Evolutionary conservation across 2,113 vertebrate genomes (phyloP).

Genomic region (Polyodon spathula): DNA sequence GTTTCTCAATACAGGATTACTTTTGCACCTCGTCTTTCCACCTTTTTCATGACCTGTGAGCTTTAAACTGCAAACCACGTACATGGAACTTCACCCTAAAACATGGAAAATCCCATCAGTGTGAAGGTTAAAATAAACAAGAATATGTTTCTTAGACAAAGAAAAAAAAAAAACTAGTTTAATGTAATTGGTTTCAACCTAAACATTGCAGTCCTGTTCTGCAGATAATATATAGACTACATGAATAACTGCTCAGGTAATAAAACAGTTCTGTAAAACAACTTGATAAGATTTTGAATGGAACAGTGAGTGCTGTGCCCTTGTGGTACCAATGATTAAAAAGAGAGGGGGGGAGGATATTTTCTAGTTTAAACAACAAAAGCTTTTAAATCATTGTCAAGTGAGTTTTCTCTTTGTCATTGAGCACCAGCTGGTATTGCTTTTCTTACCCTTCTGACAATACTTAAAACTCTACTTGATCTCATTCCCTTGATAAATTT

Average conservation of each 20-base stretch:
- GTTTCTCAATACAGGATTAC: constrained; percentile 19
- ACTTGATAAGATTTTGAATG: no score
- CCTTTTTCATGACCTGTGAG: neutral
- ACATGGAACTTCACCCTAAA: neutral
- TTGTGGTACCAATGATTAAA: constrained; percentile 24
- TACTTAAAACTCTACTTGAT: constrained; percentile 67
- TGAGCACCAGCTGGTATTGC: constrained; percentile 54
- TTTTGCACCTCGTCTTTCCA: no score
- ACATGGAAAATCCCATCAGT: neutral
- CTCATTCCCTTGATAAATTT: constrained; percentile 62
- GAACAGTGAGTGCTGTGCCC: neutral
- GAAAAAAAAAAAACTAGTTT: no score
- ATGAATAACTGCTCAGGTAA: no score
- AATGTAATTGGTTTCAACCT: no score
- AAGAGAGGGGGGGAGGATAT: neutral
- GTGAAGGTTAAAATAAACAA: no score
- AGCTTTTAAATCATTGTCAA: constrained; percentile 36
- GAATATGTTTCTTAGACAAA: no score
- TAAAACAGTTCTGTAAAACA: no score
- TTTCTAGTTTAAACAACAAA: neutral
- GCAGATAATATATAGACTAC: no score
- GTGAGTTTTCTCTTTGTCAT: constrained; percentile 38
- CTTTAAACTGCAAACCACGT: neutral
- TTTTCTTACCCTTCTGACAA: constrained; percentile 61
- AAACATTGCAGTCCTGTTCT: no score